phyloP scores from a whole-genome alignment of 2,113 vertebrate species.

The Eptesicus fuscus region DNA sequence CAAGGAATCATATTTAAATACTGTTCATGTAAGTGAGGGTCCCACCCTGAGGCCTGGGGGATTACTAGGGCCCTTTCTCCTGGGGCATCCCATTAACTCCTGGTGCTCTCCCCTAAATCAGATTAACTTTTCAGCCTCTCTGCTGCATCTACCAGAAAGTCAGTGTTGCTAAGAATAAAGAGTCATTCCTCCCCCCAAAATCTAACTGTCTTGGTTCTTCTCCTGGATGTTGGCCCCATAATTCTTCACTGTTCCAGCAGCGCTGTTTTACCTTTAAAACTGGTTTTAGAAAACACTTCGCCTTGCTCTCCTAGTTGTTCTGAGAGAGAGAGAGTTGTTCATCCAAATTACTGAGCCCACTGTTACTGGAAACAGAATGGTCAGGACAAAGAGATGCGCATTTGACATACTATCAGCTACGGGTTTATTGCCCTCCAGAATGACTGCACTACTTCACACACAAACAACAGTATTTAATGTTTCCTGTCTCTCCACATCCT shows the following conservation, averaged over 20 bases:
- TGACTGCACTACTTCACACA: neutral
- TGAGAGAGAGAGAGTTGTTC: neutral
- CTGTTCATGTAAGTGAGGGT: neutral
- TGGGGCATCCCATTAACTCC: neutral
- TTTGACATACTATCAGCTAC: neutral
- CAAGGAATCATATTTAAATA: constrained; percentile 4
- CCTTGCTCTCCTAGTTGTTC: neutral
- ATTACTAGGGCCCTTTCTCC: neutral
- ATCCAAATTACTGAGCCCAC: neutral
- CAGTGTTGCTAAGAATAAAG: neutral
- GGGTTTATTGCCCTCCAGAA: neutral
- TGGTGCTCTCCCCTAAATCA: neutral
- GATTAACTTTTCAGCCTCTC: neutral
- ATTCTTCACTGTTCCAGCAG: neutral
- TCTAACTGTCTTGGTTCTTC: neutral
- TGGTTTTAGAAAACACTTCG: neutral
- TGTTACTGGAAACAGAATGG: neutral
- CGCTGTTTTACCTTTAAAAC: constrained; percentile 5
- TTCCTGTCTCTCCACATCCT: neutral
- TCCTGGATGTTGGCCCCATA: neutral
- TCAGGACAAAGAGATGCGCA: neutral
- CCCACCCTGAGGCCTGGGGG: neutral
- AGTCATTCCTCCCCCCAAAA: neutral
- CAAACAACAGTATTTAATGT: neutral
- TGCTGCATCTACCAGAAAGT: neutral